These are phyloP conservation scores for Drosophila dives DNA, from an alignment of 2,888 invertebrate genomes.

Conservation along the genomic window DNA sequence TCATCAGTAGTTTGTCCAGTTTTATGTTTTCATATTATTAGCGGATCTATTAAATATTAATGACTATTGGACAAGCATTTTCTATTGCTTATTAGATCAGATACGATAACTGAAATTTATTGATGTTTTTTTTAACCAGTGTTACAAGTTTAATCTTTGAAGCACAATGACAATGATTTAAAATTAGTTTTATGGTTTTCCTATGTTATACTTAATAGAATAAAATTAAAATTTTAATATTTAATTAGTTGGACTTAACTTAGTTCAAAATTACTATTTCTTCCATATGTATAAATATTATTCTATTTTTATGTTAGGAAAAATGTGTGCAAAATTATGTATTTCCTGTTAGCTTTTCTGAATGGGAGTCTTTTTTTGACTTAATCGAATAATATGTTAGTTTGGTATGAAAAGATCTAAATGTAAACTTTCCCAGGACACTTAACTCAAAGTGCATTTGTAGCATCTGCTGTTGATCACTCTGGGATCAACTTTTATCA, in stretches of 20 bases:
- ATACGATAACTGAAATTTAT: neutral
- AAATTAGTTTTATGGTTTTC: neutral
- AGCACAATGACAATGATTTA: neutral
- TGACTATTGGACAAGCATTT: neutral
- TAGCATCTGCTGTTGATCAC: slow-evolving; percentile 51
- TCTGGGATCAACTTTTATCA: slow-evolving; percentile 43
- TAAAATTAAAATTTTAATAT: neutral
- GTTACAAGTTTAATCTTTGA: neutral
- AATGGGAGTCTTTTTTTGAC: neutral
- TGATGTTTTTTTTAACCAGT: neutral
- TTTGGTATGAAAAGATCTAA: neutral
- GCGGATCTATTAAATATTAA: neutral
- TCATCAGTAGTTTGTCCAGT: neutral
- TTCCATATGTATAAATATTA: neutral
- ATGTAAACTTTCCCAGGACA: slow-evolving; percentile 42
- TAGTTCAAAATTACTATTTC: neutral
- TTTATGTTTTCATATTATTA: too few species aligned
- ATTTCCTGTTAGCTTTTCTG: neutral
- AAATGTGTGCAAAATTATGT: neutral
- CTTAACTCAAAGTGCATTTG: slow-evolving; percentile 24
- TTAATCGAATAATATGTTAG: neutral
- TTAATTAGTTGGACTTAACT: neutral
- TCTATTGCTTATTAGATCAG: neutral
- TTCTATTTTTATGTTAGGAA: neutral
- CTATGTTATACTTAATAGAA: neutral